phyloP scores from a whole-genome alignment of 2,888 invertebrate genomes.

The Antheraea yamamai region DNA sequence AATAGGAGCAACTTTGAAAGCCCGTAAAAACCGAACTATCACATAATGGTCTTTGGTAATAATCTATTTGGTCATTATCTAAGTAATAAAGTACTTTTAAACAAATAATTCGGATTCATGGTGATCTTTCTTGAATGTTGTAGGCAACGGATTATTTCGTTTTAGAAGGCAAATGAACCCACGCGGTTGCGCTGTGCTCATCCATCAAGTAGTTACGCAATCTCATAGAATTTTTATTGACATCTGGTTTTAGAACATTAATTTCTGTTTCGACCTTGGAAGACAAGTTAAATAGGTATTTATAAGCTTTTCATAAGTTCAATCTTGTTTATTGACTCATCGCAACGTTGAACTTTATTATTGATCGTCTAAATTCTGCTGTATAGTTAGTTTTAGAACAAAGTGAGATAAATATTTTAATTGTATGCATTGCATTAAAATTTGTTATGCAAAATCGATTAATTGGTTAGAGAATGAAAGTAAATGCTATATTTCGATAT shows the following conservation, averaged over 20 bases:
- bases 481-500: too few species aligned
- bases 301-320: conserved; percentile 40
- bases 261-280: conserved; percentile 50
- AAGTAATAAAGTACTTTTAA: conserved; percentile 51
- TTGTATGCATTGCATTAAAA: neutral
- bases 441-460: neutral
- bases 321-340: conserved; percentile 43
- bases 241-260: conserved; percentile 58
- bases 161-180: conserved; percentile 48
- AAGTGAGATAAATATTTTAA: neutral
- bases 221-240: conserved; percentile 44
- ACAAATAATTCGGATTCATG: conserved; percentile 37
- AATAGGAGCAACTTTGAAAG: neutral
- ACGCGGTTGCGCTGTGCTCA: conserved; percentile 55
- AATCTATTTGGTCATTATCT: conserved; percentile 41
- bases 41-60: conserved; percentile 27
- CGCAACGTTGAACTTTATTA: conserved; percentile 38
- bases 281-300: conserved; percentile 42
- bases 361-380: conserved; percentile 35
- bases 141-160: conserved; percentile 56
- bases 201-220: conserved; percentile 59
- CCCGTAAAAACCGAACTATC: neutral
- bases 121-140: conserved; percentile 65
- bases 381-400: conserved; percentile 16
- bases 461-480: too few species aligned